Evolutionary conservation across 2,888 invertebrate genomes (phyloP).

Genomic region (Deilephila elpenor): DNA sequence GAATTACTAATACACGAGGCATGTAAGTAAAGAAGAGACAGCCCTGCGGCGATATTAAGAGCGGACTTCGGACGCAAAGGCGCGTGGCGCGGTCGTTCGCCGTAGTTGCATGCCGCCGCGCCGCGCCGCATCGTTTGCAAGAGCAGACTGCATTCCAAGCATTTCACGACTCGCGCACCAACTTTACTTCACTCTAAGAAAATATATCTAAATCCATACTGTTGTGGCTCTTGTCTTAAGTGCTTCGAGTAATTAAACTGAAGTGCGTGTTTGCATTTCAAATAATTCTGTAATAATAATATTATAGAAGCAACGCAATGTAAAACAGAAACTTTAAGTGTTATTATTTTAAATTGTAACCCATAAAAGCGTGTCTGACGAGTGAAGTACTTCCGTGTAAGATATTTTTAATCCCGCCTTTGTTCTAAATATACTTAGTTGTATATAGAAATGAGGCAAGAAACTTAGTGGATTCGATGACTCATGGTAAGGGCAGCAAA

Average conservation of each 20-base stretch:
- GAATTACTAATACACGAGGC: background rate
- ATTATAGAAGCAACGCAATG: background rate
- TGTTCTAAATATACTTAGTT: constrained; percentile 40
- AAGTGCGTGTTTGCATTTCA: constrained; percentile 6
- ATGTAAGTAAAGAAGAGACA: background rate
- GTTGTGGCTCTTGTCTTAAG: background rate
- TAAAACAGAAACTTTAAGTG: constrained; percentile 9
- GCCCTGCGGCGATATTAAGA: constrained; percentile 17
- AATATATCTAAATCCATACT: constrained; percentile 35
- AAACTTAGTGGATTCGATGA: constrained; percentile 39
- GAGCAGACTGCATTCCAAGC: constrained; percentile 67
- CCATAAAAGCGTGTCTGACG: constrained; percentile 15
- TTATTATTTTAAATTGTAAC: constrained; percentile 35
- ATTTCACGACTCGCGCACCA: constrained; percentile 62
- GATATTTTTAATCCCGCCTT: constrained; percentile 32
- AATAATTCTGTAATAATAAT: background rate
- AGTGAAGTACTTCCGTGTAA: constrained; percentile 12
- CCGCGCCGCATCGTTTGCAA: constrained; percentile 53
- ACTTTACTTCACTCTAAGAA: constrained; percentile 41
- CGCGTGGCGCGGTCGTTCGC: constrained; percentile 61
- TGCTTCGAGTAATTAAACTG: background rate
- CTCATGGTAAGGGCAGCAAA: constrained; percentile 37
- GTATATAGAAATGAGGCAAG: constrained; percentile 41
- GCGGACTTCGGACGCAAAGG: constrained; percentile 33
- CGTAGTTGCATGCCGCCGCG: constrained; percentile 52